Evolutionary conservation across 2,888 invertebrate genomes (phyloP), one percentile per base, ranked within the genome.

Genomic region (Ditula angustiorana): DNA sequence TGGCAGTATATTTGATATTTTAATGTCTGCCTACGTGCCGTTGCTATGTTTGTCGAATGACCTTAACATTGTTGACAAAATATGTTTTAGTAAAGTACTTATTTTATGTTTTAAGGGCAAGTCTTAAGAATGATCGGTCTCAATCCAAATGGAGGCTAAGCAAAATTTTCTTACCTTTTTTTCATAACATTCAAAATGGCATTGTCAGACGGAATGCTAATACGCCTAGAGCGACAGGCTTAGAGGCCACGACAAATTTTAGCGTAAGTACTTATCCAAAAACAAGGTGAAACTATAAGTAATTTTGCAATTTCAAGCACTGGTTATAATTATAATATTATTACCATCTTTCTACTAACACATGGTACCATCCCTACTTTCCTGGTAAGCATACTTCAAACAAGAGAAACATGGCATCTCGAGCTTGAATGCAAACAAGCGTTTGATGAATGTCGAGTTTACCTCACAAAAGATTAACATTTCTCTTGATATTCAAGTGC

Each of bases 401-500:
- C 33, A 64, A 5, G n/a, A 46, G 46, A 33, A n/a, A 53, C 33
- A 53, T 21, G 33, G 26, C 52, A 41, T 62, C 47, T 56, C 19
- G 28, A 64, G 58, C 35, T 16, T 44, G 46, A 53, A 64, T 53
- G 47, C 64, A 58, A 64, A 64, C 52, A 58, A 46, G 41, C 58
- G 44, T 58, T 64, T 59, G 64, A 64, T 59, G 58, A 59, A 64
- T 64, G 58, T 26, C 33, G 50, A 52, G 63, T 63, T 63, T 63
- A 58, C 37, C 28, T 23, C 53, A 59, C 58, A 64, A 64, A 64
- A 64, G 58, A 64, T 64, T 64, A 59, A 64, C 64, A 64, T 64
- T 59, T 64, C 64, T 64, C 59, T 64, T 64, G 50, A 64, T 59
- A 64, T 58, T 58, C 57, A 58, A 63, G 63, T 63, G 44, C 57